Percentiles rank a stretch among this genome's conserved stretches.
Conservation (phyloP, 2,797 vertebrate genomes). For the Carduelis carduelis region DNA sequence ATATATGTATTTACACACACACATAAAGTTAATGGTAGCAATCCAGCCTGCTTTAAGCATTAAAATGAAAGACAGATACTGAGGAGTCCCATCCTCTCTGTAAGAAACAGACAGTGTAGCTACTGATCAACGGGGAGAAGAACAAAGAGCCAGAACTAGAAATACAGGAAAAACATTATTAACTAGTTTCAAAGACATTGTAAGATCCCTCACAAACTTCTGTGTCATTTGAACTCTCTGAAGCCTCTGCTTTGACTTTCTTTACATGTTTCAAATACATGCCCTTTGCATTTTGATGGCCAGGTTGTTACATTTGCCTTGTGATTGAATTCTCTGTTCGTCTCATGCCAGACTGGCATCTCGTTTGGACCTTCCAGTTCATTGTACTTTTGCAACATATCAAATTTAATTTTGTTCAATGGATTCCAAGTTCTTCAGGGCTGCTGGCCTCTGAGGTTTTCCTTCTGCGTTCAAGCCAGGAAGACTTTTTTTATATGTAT, state of each 20-base stretch:
- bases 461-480: not conserved
- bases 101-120: not conserved
- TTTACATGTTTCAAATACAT: not conserved
- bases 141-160: not conserved
- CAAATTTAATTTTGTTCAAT: not conserved
- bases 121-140: fast-evolving
- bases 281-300: not conserved
- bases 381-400: not conserved
- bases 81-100: not conserved
- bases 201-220: not conserved
- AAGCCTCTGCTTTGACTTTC: not conserved
- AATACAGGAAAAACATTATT: not conserved
- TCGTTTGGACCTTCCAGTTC: not conserved
- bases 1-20: not conserved
- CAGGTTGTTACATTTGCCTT: not conserved
- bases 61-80: not conserved
- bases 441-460: not conserved
- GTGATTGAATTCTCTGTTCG: not conserved
- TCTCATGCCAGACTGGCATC: not conserved
- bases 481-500: not conserved
- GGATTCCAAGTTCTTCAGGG: not conserved
- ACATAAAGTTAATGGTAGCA: not conserved
- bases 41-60: not conserved
- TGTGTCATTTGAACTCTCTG: not conserved
- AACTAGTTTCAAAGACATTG: not conserved